Base-by-base conservation (phyloP, 1,140 invertebrate species). In the Lasaia peninsularis region DNA sequence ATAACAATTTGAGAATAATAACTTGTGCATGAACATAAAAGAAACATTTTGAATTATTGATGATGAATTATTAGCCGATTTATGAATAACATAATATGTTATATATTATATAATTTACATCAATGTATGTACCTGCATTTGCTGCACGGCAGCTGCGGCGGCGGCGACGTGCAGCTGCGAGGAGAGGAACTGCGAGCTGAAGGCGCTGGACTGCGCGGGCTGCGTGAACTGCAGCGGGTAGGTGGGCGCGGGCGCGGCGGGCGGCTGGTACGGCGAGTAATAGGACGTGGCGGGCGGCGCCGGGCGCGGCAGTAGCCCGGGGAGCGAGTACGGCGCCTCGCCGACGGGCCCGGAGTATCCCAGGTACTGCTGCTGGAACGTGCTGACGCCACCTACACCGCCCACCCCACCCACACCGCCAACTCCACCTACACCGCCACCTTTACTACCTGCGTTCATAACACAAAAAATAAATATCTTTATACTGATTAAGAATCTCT, bases 301-400 rank as follows among this genome's bases (percentile, higher is more conserved):
- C 20, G 85, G 80, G 21, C 86, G 77, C 24, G 86, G 86, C 65
- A 88, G 67, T 49, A 88, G 69, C 1, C 81, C 80, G 0, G 73
- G 75, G 21, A 84, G 73, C 10, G 82, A 85, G 63, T 87, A 86
- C 55, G 78, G 80, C 55, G 78, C 71, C 35, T 86, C 82, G 63
- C 85, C 87, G 56, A 86, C 84, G 5, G 82, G 86, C 7, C 79
- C 81, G 4, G 84, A 86, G 68, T 89, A 89, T 3, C 86, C 85
- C 28, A 90, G 60, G 66, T 86, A 89, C 65, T 89, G 88, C 65
- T 89, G 88, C 58, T 85, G 82, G 73, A 87, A 88, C 10, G 88
- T 83, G 65, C 73, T 79, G 56, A 82, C 82, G 14, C 80, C 74
- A 40, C 80, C 80, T 7, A 80, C 76, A 11, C 74, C 73, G 2